Conservation (phyloP, 2,888 invertebrate species). For the Aphodius sticticus region DNA sequence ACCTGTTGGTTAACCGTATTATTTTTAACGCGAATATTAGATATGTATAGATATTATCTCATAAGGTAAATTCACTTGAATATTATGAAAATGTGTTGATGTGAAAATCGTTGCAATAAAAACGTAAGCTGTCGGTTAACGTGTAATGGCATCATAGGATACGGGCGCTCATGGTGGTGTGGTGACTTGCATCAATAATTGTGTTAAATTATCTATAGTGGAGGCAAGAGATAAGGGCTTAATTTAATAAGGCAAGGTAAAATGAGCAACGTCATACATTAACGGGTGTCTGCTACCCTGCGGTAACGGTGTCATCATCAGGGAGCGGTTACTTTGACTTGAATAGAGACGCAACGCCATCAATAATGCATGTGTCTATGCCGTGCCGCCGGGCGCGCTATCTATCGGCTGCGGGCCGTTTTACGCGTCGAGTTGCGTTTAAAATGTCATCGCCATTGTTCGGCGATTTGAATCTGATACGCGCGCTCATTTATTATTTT, state of each 20-base stretch:
- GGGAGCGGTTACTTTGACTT: conserved; percentile 4
- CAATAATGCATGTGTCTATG: neutral
- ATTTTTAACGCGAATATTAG: too few species aligned
- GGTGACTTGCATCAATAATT: neutral
- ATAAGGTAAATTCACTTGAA: too few species aligned
- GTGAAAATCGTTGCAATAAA: neutral
- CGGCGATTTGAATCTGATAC: neutral
- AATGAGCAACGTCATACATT: conserved; percentile 4
- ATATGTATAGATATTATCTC: too few species aligned
- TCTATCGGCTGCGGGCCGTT: neutral
- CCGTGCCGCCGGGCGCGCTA: neutral
- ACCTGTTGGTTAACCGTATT: too few species aligned
- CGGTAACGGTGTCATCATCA: neutral
- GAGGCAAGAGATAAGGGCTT: neutral
- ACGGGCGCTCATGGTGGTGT: neutral
- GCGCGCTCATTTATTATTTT: neutral
- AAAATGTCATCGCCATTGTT: neutral
- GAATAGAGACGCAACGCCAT: neutral
- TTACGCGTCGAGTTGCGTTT: neutral
- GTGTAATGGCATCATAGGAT: neutral
- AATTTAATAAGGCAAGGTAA: conserved; percentile 4
- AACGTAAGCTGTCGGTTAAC: neutral
- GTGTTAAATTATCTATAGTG: neutral
- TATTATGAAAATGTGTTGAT: too few species aligned
- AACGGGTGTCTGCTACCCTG: conserved; percentile 4